These are phyloP conservation scores for Stegodyphus dumicola DNA, from an alignment of 1,140 invertebrate genomes.

Conservation along the genomic window DNA sequence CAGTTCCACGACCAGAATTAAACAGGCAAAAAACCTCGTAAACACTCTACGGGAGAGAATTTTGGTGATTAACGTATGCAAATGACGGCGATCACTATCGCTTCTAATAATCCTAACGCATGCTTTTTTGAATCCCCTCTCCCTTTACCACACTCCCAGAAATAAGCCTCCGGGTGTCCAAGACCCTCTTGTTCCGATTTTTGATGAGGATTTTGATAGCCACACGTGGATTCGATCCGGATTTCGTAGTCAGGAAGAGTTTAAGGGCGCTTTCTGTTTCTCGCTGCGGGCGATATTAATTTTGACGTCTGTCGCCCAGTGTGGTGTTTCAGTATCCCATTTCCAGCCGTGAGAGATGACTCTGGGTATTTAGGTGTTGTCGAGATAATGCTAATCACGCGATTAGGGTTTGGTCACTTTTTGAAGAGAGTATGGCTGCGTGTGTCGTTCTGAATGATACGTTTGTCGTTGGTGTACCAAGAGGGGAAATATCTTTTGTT, in stretches of 20 bases:
- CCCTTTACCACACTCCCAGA: too few relatives aligned
- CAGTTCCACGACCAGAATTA: too few relatives aligned
- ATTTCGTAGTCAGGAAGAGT: not conserved
- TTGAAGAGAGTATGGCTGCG: too few relatives aligned
- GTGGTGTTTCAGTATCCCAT: too few relatives aligned
- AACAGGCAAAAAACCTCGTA: slow-evolving; percentile 19
- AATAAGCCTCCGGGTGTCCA: not conserved
- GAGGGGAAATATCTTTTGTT: too few relatives aligned
- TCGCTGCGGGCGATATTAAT: not conserved
- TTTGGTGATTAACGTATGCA: slow-evolving; percentile 29
- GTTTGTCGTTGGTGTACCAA: too few relatives aligned
- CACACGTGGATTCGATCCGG: slow-evolving; percentile 10
- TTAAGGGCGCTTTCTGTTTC: not conserved
- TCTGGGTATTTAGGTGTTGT: too few relatives aligned
- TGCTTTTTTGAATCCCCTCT: not conserved
- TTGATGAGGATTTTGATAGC: not conserved
- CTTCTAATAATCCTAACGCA: slow-evolving; percentile 28
- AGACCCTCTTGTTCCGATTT: not conserved
- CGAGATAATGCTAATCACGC: too few relatives aligned
- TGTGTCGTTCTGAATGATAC: too few relatives aligned
- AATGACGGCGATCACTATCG: slow-evolving; percentile 27
- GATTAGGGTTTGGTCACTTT: too few relatives aligned
- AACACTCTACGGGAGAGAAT: not conserved
- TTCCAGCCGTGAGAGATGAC: too few relatives aligned
- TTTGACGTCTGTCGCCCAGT: too few relatives aligned